phyloP scores from a whole-genome alignment of 2,888 invertebrate species.

The Apotomis betuletana region DNA sequence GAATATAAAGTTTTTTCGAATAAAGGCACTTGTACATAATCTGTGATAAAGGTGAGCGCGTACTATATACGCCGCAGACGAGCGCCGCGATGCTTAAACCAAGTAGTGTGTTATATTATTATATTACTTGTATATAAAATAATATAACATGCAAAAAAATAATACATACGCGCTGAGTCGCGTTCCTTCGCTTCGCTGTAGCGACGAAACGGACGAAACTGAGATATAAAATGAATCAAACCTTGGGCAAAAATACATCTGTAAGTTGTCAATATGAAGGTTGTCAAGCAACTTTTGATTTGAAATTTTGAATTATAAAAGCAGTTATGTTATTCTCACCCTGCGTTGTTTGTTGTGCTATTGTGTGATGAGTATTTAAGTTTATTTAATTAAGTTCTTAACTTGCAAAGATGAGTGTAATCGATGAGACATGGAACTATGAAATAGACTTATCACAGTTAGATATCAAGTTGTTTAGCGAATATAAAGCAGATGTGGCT shows the following conservation, averaged over 20 bases:
- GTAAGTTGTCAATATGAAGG: neutral
- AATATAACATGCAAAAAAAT: no score
- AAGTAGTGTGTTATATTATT: no score
- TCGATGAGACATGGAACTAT: constrained; percentile 62
- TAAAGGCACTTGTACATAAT: no score
- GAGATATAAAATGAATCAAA: neutral
- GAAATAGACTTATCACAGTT: constrained; percentile 49
- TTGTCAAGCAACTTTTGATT: neutral
- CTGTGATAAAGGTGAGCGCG: no score
- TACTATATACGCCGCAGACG: no score
- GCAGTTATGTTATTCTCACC: neutral
- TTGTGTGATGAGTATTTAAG: neutral
- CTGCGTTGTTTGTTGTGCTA: neutral
- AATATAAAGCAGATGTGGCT: constrained; percentile 55
- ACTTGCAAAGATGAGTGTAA: constrained; percentile 55
- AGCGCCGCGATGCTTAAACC: no score
- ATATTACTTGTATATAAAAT: no score
- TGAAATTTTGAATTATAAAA: constrained; percentile 9
- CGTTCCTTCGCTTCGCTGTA: no score
- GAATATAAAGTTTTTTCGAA: no score
- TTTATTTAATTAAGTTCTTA: constrained; percentile 31
- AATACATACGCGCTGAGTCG: no score
- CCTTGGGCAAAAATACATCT: constrained; percentile 14
- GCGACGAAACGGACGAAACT: no score
- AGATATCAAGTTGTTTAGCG: constrained; percentile 50